Evolutionary conservation across 2,113 vertebrate species (phyloP).

Genomic region (Rhineura floridana): DNA sequence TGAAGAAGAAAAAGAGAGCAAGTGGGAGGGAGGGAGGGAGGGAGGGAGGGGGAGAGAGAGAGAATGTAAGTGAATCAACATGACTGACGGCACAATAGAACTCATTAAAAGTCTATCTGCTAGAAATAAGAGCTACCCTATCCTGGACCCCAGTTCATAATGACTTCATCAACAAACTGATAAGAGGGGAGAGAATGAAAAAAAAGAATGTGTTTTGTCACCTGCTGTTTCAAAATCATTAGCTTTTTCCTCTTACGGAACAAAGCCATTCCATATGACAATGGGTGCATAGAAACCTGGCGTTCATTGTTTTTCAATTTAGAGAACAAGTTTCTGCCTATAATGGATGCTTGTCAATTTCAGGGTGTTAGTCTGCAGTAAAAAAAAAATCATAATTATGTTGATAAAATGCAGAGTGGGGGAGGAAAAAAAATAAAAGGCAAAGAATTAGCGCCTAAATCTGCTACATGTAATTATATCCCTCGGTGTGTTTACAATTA

Average conservation of each 20-base stretch:
- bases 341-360: slow-evolving; percentile 83
- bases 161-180: slow-evolving; percentile 94
- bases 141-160: slow-evolving; percentile 82
- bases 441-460: slow-evolving; percentile 83
- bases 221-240: slow-evolving; percentile 98
- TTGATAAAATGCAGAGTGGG: slow-evolving; percentile 78
- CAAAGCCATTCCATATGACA: slow-evolving; percentile 95
- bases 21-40: not conserved
- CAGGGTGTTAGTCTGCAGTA: slow-evolving; percentile 76
- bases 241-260: slow-evolving; percentile 89
- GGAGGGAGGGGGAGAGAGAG: slow-evolving; percentile 40
- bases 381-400: slow-evolving; percentile 79
- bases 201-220: slow-evolving; percentile 84
- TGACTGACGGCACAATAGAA: slow-evolving; percentile 89
- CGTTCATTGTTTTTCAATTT: slow-evolving; percentile 90
- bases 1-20: slow-evolving; percentile 63
- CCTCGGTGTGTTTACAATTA: slow-evolving; percentile 84
- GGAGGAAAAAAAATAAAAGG: slow-evolving; percentile 55
- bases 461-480: slow-evolving; percentile 84
- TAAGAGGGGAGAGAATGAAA: slow-evolving; percentile 68
- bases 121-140: slow-evolving; percentile 88
- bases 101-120: slow-evolving; percentile 95
- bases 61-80: slow-evolving; percentile 82
- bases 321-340: slow-evolving; percentile 78
- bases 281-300: slow-evolving; percentile 87